Conservation (phyloP, 2,113 vertebrate genomes). For the Oxyura jamaicensis region DNA sequence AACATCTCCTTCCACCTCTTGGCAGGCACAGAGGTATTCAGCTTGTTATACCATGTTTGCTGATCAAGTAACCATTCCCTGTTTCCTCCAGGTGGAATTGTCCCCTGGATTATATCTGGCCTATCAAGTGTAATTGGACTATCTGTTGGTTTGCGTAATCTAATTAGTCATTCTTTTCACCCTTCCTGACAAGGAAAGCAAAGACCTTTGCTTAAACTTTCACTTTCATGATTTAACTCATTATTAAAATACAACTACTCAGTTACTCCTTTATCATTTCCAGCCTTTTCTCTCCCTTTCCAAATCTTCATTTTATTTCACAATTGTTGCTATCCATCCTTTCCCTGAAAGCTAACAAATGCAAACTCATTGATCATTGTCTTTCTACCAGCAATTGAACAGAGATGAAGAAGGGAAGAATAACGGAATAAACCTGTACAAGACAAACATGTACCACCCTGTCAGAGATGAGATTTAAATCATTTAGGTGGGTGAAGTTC, state of each 20-base stretch:
- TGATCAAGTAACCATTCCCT: not conserved
- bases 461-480: not conserved
- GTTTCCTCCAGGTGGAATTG: constrained; percentile 7
- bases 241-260: constrained; percentile 30
- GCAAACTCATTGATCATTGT: not conserved
- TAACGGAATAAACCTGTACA: not conserved
- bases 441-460: not conserved
- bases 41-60: not conserved
- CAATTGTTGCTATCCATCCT: not conserved
- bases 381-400: not conserved
- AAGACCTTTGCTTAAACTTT: constrained; percentile 58
- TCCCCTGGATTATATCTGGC: constrained; percentile 17
- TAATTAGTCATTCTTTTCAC: constrained; percentile 57
- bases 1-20: not conserved
- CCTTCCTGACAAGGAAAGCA: constrained; percentile 16
- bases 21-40: not conserved
- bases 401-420: not conserved
- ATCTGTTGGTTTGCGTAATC: constrained; percentile 47
- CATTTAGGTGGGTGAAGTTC: not conserved
- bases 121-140: constrained; percentile 18
- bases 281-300: not conserved
- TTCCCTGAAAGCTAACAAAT: not conserved
- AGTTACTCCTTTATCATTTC: not conserved
- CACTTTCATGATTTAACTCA: constrained; percentile 16
- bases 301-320: not conserved